phyloP scores from a whole-genome alignment of 2,113 vertebrate species.

The Cricetomys ansorgei region DNA sequence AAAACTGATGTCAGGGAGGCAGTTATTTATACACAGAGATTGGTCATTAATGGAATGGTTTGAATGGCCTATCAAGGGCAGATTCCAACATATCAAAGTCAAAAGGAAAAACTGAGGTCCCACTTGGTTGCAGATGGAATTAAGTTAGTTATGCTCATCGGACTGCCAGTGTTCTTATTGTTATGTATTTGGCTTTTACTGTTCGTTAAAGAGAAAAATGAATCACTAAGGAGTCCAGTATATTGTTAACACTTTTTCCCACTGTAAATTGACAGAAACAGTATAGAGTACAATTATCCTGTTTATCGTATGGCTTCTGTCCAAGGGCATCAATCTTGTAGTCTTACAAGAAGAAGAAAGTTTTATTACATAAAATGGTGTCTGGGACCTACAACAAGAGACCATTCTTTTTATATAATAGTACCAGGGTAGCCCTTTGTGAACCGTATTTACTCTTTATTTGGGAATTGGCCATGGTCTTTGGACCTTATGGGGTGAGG shows the following conservation, averaged over 20 bases:
- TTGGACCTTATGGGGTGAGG: not conserved
- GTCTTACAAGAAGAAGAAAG: not conserved
- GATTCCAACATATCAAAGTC: not conserved
- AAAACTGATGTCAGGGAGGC: not conserved
- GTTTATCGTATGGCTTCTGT: not conserved
- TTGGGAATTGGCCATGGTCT: not conserved
- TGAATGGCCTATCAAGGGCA: not conserved
- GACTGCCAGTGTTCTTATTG: not conserved
- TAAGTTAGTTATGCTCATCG: not conserved
- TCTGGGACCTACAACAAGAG: not conserved
- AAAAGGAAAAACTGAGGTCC: not conserved
- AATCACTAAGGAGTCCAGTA: not conserved
- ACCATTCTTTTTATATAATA: not conserved
- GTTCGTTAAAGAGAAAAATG: not conserved
- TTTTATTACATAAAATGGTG: not conserved
- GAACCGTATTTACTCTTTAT: not conserved
- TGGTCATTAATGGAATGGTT: not conserved
- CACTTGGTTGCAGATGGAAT: not conserved
- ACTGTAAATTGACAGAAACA: not conserved
- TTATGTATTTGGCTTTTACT: not conserved
- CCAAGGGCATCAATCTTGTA: not conserved
- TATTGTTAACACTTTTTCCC: not conserved
- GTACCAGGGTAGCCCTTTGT: not conserved
- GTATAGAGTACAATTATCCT: not conserved
- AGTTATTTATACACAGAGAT: not conserved